Conservation (phyloP, 2,888 invertebrate species). For the Calameuta filiformis region DNA sequence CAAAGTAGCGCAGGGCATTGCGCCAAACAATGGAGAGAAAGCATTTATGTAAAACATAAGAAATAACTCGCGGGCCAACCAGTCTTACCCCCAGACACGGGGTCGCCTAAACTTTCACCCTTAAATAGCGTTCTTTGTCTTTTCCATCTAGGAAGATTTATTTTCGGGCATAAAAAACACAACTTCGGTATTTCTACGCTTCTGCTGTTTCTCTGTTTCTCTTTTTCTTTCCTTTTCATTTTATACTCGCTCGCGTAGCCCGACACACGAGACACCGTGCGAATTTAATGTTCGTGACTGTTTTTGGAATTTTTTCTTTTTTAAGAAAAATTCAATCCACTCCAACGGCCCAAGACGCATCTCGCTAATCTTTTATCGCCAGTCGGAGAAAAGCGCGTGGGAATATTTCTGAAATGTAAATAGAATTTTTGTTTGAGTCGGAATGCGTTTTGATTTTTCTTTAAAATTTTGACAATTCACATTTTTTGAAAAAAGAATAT, state of each 20-base stretch:
- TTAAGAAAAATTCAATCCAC: neutral
- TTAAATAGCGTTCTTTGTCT: conserved; percentile 25
- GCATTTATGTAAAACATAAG: conserved; percentile 24
- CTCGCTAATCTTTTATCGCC: too few species aligned
- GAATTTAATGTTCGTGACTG: too few species aligned
- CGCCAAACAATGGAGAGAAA: conserved; percentile 20
- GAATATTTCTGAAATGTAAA: too few species aligned
- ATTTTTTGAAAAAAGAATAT: too few species aligned
- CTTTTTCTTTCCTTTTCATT: neutral
- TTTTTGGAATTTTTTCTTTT: neutral
- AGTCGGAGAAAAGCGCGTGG: too few species aligned
- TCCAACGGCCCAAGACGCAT: neutral
- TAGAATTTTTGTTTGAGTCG: too few species aligned
- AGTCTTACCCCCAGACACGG: conserved; percentile 21
- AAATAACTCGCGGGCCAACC: conserved; percentile 20
- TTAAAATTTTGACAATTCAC: neutral
- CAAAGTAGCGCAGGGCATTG: conserved; percentile 20
- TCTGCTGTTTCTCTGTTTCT: neutral
- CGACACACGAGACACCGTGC: too few species aligned
- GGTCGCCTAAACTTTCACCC: conserved; percentile 26
- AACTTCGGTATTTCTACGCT: conserved; percentile 17
- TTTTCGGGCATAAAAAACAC: conserved; percentile 17
- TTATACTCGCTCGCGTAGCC: neutral
- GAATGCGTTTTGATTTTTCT: neutral
- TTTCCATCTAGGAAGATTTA: conserved; percentile 21